phyloP scores from a whole-genome alignment of 37 sponge, comb jelly and placozoan genomes.

The Beroe ovata region DNA sequence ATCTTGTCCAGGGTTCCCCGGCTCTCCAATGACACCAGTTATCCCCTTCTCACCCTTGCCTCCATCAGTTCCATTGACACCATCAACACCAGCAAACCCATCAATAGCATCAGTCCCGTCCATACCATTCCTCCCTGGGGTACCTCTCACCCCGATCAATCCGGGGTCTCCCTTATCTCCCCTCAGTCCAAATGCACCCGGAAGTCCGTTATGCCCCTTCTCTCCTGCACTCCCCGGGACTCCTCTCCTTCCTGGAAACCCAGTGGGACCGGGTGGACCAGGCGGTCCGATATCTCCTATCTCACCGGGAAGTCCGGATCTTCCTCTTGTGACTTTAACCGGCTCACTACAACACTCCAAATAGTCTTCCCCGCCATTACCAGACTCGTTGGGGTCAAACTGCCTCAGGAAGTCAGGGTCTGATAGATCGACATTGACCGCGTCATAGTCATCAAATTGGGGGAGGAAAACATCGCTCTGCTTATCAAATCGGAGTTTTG shows the following conservation, averaged over 20 bases:
- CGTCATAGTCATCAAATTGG: slow-evolving; percentile 30
- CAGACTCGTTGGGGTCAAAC: neutral
- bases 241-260: slow-evolving; percentile 29
- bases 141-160: neutral
- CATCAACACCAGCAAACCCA: slow-evolving; percentile 49
- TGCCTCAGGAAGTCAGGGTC: slow-evolving; percentile 30
- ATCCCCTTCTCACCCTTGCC: neutral
- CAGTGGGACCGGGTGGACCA: neutral
- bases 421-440: slow-evolving; percentile 1
- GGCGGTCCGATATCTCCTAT: neutral
- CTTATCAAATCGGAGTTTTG: neutral
- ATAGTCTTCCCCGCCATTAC: neutral
- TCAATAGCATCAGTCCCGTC: slow-evolving; percentile 17
- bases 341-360: slow-evolving; percentile 20
- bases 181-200: slow-evolving; percentile 1
- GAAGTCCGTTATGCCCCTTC: neutral
- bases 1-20: neutral
- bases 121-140: neutral
- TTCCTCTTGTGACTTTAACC: neutral
- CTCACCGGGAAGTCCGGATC: neutral
- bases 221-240: neutral
- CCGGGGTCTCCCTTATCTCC: slow-evolving; percentile 27
- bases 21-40: neutral
- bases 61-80: slow-evolving; percentile 41
- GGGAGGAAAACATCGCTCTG: neutral